Evolutionary conservation across 2,888 invertebrate species (phyloP).

Genomic region (Cheilosia soror): DNA sequence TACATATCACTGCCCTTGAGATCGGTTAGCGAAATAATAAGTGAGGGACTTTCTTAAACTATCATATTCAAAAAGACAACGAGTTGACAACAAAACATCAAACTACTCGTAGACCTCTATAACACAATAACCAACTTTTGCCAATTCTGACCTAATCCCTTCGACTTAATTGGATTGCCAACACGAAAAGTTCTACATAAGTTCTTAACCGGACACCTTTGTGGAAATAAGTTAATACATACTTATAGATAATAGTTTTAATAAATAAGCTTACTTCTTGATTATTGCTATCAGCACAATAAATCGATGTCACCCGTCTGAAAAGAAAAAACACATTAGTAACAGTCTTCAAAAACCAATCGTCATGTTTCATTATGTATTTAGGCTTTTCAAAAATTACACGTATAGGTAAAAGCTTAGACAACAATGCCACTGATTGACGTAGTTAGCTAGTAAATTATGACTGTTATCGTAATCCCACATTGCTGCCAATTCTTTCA

Average conservation of each 20-base stretch:
- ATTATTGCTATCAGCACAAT: conserved; percentile 65
- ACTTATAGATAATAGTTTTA: conserved; percentile 7
- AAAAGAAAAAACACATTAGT: conserved; percentile 41
- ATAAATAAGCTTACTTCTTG: conserved; percentile 51
- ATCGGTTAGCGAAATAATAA: too few relatives aligned
- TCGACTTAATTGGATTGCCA: too few relatives aligned
- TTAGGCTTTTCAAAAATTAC: background rate
- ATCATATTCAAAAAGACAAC: too few relatives aligned
- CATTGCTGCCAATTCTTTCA: conserved; percentile 32
- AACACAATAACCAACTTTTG: too few relatives aligned
- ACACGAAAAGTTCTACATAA: too few relatives aligned
- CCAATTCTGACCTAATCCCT: too few relatives aligned
- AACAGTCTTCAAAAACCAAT: conserved; percentile 14
- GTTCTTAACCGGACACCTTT: too few relatives aligned
- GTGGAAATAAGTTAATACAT: background rate
- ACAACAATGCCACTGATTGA: conserved; percentile 35
- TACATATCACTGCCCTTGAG: too few relatives aligned
- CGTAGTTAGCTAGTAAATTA: conserved; percentile 50
- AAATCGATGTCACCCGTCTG: conserved; percentile 66
- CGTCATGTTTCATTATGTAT: background rate
- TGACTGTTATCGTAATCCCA: conserved; percentile 42
- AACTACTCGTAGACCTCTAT: too few relatives aligned
- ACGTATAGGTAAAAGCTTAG: background rate
- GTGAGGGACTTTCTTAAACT: too few relatives aligned
- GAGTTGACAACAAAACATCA: too few relatives aligned